Conservation (phyloP, 2,888 invertebrate genomes). For the Bellardia pandia region DNA sequence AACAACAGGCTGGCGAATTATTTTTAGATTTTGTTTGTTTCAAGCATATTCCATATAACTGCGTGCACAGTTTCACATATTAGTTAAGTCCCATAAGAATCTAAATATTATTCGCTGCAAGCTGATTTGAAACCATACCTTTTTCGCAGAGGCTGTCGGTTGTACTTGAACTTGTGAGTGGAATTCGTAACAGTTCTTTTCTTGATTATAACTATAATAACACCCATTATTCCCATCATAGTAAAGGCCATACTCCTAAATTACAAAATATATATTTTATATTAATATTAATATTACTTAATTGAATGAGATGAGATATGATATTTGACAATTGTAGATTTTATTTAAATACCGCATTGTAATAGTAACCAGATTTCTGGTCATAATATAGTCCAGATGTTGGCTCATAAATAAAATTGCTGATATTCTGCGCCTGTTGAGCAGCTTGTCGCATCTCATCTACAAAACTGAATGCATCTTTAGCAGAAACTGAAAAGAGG, state of each 20-base stretch:
- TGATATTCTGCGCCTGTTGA: constrained; percentile 89
- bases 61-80: too few relatives aligned
- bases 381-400: constrained; percentile 95
- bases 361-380: constrained; percentile 94
- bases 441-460: constrained; percentile 92
- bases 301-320: constrained; percentile 39
- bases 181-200: constrained; percentile 90
- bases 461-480: constrained; percentile 84
- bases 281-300: not conserved
- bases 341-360: constrained; percentile 89
- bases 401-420: constrained; percentile 93
- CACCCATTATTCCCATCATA: constrained; percentile 94
- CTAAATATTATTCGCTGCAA: constrained; percentile 29
- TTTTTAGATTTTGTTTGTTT: not conserved
- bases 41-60: too few relatives aligned
- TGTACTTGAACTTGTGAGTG: constrained; percentile 89
- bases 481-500: constrained; percentile 59
- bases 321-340: constrained; percentile 75
- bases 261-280: constrained; percentile 56
- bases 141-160: constrained; percentile 74
- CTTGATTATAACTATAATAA: constrained; percentile 92
- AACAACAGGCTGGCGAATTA: not conserved
- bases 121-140: constrained; percentile 73
- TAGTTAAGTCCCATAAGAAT: not conserved
- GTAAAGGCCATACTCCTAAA: constrained; percentile 92